Conservation (phyloP, 2,888 invertebrate genomes). For the Leptopilina syphax region DNA sequence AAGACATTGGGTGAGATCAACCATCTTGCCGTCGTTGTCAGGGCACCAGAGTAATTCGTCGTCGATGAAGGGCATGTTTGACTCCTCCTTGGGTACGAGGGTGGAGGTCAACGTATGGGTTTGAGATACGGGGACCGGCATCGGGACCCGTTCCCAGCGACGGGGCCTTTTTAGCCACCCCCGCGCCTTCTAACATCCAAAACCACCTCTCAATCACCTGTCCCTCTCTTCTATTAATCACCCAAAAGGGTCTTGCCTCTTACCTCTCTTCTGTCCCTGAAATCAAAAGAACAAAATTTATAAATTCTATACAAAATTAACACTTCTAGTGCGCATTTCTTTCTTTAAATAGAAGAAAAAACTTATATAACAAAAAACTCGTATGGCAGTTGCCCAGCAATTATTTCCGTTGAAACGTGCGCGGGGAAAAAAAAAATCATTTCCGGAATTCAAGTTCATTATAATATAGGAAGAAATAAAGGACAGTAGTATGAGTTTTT, state of each 20-base stretch:
- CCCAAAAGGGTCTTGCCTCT: constrained; percentile 41
- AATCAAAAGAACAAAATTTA: background rate
- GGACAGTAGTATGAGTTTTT: no score
- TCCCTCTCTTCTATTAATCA: constrained; percentile 54
- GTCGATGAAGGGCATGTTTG: constrained; percentile 95
- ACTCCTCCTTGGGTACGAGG: constrained; percentile 76
- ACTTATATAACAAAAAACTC: background rate
- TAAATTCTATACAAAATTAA: no score
- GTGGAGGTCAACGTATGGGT: constrained; percentile 75
- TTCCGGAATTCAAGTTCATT: no score
- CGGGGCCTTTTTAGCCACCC: constrained; percentile 76
- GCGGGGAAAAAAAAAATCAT: no score
- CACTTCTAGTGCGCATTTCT: no score
- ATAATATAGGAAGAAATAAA: no score
- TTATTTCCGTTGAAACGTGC: background rate
- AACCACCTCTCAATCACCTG: constrained; percentile 65
- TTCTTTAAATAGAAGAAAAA: no score
- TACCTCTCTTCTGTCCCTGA: background rate
- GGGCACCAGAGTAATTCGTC: constrained; percentile 96
- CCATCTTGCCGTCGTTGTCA: constrained; percentile 96
- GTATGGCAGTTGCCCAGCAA: background rate
- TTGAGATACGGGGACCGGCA: constrained; percentile 77
- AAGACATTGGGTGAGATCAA: constrained; percentile 92
- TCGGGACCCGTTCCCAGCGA: constrained; percentile 76
- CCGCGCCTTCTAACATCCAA: constrained; percentile 76